Evolutionary conservation across 2,797 vertebrate genomes (phyloP).

Genomic region (Cyclopterus lumpus): DNA sequence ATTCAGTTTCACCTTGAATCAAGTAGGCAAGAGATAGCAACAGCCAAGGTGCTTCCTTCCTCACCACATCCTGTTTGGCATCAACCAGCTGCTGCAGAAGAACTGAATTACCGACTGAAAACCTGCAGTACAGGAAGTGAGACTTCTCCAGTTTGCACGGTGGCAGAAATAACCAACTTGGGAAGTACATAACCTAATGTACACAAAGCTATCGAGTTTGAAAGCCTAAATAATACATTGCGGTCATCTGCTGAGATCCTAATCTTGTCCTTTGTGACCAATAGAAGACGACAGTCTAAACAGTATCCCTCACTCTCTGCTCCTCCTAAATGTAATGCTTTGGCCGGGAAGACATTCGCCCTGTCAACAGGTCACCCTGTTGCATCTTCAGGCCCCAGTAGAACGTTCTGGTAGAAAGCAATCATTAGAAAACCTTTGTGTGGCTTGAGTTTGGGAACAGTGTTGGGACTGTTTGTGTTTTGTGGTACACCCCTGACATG

Average conservation of each 20-base stretch:
- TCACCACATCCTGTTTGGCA: constrained; percentile 77
- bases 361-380: background rate
- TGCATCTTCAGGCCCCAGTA: background rate
- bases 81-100: constrained; percentile 19
- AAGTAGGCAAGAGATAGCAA: background rate
- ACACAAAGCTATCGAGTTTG: background rate
- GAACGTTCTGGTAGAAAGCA: background rate
- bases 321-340: background rate
- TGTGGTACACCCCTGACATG: background rate
- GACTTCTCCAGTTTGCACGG: background rate
- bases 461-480: background rate
- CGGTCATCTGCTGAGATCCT: too few species aligned
- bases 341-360: background rate
- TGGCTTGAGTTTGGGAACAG: background rate
- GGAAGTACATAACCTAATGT: background rate
- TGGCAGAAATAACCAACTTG: constrained; percentile 11
- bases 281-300: background rate
- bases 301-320: background rate
- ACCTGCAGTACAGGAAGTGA: constrained; percentile 45
- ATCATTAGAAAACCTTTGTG: background rate
- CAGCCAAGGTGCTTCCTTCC: constrained; percentile 40
- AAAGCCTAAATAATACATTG: background rate
- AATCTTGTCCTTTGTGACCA: background rate
- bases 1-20: constrained; percentile 23
- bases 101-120: constrained; percentile 25